Evolutionary conservation across 23 tunicate genomes (phyloP), one percentile per base, ranked within the genome.

Genomic region (Halocynthia roretzi): DNA sequence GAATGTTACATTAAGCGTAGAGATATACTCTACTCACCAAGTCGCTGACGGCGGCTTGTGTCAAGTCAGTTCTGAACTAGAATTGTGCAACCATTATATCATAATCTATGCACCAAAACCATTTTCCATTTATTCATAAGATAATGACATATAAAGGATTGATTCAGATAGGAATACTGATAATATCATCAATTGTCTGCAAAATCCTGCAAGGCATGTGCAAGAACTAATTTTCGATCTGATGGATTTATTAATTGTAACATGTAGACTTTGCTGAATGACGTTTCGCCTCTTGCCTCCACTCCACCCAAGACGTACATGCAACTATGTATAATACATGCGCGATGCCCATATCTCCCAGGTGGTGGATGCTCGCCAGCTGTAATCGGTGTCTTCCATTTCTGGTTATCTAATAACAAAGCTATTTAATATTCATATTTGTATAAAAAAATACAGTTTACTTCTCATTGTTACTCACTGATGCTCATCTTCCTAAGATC

Each of bases 261-360:
- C 49, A 75, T 55, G 61, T 62, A 66, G 8, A 81, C 58, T 0
- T 7, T n/a, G 14, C 81, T 44, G 77, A 90, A 62, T 48, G 49
- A 55, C 8, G 77, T 68, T 50, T 77, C 80, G 14, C 84, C 84
- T 8, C 50, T 48, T 0, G 50, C 48, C 58, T 57, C 84, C 40
- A 90, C 77, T 52, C 97, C 97, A 14, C 97, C 97, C 17, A 90
- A 6, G 6, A 90, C 70, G 76, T 81, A 85, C 86, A 90, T 77
- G 7, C 70, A 31, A 77, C 97, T 90, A 58, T 90, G 97, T 10
- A 74, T 50, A 54, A 90, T 81, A 62, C 85, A 61, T 8, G 90
- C 52, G 44, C 75, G 17, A 54, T 90, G 97, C 6, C 85, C 97
- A 61, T 71, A 84, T 12, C 81, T 50, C 6, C 56, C 50, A 23